Evolutionary conservation across 2,797 vertebrate species (phyloP).

Genomic region (Halcyon badia): DNA sequence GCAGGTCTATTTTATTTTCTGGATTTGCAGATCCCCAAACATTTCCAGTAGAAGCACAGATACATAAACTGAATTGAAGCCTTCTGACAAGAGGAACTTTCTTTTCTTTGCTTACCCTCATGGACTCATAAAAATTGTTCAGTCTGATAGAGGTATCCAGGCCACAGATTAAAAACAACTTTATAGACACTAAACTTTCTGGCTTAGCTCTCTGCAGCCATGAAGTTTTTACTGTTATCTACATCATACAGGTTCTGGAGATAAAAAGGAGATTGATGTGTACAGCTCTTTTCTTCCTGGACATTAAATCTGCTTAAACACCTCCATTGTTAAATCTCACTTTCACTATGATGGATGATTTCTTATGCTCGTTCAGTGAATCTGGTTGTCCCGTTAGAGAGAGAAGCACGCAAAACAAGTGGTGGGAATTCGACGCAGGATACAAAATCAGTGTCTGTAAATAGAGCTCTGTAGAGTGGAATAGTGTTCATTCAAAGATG

Average conservation of each 20-base stretch:
- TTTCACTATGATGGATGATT: slow-evolving; percentile 9
- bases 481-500: not conserved
- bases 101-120: not conserved
- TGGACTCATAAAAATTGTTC: not conserved
- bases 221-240: slow-evolving; percentile 1
- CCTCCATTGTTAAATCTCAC: not conserved
- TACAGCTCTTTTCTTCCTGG: slow-evolving; percentile 16
- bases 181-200: slow-evolving; percentile 4
- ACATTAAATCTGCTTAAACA: slow-evolving; percentile 17
- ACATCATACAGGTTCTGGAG: not conserved
- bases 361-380: not conserved
- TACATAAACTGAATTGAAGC: not conserved
- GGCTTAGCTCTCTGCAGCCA: not conserved
- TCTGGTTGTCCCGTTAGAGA: not conserved
- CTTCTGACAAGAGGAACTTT: not conserved
- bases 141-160: not conserved
- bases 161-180: not conserved
- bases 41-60: not conserved
- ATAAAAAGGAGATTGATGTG: slow-evolving; percentile 21
- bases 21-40: not conserved
- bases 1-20: not conserved
- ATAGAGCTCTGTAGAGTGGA: not conserved
- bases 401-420: slow-evolving; percentile 4
- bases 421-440: not conserved
- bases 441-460: not conserved